phyloP scores from a whole-genome alignment of 1,140 invertebrate genomes.

The Drosophila pseudoobscura region DNA sequence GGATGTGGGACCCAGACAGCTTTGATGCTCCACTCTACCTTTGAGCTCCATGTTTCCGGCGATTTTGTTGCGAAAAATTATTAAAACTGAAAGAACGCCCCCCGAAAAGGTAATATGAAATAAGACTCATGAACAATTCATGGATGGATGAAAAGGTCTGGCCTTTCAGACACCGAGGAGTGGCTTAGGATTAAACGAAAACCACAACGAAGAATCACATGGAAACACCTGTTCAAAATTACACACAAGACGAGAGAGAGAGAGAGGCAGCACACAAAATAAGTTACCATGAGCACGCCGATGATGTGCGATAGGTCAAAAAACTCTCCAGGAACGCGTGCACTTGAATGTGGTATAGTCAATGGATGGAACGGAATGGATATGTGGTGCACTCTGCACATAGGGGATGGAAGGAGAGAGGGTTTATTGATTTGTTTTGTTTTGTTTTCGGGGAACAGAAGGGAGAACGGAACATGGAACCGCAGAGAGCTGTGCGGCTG shows the following conservation, averaged over 20 bases:
- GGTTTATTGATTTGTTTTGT: constrained; percentile 47
- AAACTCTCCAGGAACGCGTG: constrained; percentile 44
- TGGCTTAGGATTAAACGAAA: constrained; percentile 44
- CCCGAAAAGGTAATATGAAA: constrained; percentile 13
- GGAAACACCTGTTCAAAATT: constrained; percentile 60
- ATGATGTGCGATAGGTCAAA: constrained; percentile 52
- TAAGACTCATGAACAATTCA: constrained; percentile 8
- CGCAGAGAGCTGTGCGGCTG: constrained; percentile 21
- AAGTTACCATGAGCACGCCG: constrained; percentile 9
- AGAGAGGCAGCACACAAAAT: constrained; percentile 15
- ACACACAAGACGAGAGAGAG: constrained; percentile 25
- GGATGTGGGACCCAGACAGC: constrained; percentile 15
- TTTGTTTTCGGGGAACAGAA: background rate
- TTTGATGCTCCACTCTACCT: background rate
- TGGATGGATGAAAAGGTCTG: constrained; percentile 5
- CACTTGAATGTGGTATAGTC: constrained; percentile 25
- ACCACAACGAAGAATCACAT: constrained; percentile 20
- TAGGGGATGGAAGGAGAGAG: constrained; percentile 30
- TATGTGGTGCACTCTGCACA: background rate
- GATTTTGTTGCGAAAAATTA: constrained; percentile 32
- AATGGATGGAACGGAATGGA: background rate
- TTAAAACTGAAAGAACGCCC: constrained; percentile 26
- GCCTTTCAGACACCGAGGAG: constrained; percentile 26
- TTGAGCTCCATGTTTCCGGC: constrained; percentile 30
- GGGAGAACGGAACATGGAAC: background rate